Conservation (phyloP, 1,140 invertebrate species). For the Semibalanus balanoides region DNA sequence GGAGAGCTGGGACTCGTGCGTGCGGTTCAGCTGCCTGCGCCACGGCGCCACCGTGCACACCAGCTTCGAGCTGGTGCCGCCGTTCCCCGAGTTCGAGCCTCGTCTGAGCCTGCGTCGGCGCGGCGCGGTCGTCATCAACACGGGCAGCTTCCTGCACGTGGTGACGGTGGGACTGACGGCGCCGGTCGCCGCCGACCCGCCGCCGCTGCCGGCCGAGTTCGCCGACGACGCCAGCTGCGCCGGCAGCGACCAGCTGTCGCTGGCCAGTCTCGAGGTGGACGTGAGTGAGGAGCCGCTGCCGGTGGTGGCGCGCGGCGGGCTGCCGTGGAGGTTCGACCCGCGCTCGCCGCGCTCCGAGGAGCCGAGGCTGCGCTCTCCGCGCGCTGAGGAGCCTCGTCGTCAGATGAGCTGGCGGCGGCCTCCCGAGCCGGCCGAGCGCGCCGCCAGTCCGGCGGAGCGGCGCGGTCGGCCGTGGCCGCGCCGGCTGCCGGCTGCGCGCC, state of each 20-base stretch:
- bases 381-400: neutral
- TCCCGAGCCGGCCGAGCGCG: neutral
- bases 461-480: conserved; percentile 5
- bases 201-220: conserved; percentile 5
- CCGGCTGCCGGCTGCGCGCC: conserved; percentile 17
- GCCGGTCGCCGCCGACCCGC: neutral
- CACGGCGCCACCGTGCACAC: conserved; percentile 54
- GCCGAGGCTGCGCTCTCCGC: neutral
- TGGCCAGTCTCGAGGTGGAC: neutral
- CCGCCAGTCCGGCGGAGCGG: conserved; percentile 4
- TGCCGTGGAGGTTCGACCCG: neutral
- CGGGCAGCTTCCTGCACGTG: conserved; percentile 52
- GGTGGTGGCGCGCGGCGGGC: neutral
- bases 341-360: neutral
- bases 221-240: neutral
- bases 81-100: conserved; percentile 47
- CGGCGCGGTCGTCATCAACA: conserved; percentile 50
- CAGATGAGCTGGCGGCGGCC: neutral
- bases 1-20: conserved; percentile 41
- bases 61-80: conserved; percentile 48
- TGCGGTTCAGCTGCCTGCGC: conserved; percentile 42
- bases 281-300: neutral
- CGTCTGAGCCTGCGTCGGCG: conserved; percentile 44
- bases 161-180: conserved; percentile 26
- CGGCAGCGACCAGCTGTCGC: neutral